Percentiles rank a stretch among this genome's conserved stretches.
phyloP scores from a whole-genome alignment of 2,113 vertebrate species.

The Sorex araneus region DNA sequence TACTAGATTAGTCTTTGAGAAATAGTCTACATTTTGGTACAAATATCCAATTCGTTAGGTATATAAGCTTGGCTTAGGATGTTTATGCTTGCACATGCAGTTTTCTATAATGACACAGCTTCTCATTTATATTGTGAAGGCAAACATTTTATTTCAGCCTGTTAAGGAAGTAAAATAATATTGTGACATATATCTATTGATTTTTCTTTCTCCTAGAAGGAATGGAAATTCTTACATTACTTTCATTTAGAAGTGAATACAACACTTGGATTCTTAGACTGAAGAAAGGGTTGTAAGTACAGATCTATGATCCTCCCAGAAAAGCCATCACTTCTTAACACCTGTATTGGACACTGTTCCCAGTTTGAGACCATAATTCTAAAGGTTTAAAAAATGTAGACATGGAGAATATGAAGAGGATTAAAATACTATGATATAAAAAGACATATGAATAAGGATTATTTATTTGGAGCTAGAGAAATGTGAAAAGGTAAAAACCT shows the following conservation, averaged over 20 bases:
- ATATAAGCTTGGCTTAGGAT: not conserved
- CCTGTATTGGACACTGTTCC: not conserved
- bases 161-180: slow-evolving; percentile 18
- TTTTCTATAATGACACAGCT: slow-evolving; percentile 25
- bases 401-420: not conserved
- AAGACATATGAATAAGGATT: not conserved
- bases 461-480: slow-evolving; percentile 2
- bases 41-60: not conserved
- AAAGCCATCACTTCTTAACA: slow-evolving; percentile 24
- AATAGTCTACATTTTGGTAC: not conserved
- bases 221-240: slow-evolving; percentile 39
- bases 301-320: not conserved
- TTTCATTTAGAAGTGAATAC: slow-evolving; percentile 23
- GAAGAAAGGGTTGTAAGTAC: not conserved
- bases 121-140: slow-evolving; percentile 29
- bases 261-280: not conserved
- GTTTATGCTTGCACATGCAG: not conserved
- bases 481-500: not conserved
- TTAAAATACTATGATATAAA: slow-evolving; percentile 39
- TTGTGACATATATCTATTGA: slow-evolving; percentile 48
- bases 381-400: slow-evolving; percentile 33
- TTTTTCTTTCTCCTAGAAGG: slow-evolving; percentile 38
- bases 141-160: not conserved
- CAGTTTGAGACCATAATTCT: slow-evolving; percentile 35
- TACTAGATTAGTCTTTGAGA: not conserved